Evolutionary conservation across 2,113 vertebrate species (phyloP).

Genomic region (Esox niger): DNA sequence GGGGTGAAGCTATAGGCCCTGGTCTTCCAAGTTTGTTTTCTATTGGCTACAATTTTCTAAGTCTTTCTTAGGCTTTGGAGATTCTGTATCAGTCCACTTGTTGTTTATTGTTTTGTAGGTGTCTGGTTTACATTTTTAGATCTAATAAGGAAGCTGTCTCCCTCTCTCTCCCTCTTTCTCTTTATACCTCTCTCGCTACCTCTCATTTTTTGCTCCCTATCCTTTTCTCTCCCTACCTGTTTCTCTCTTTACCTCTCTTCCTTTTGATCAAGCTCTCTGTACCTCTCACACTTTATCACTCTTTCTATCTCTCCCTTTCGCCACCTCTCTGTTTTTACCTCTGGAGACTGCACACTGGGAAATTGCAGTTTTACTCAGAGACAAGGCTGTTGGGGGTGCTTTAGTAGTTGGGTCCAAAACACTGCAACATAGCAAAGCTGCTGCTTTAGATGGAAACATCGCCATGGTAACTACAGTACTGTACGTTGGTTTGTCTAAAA

Average conservation of each 20-base stretch:
- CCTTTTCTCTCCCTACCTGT: neutral
- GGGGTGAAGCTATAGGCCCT: too few relatives aligned
- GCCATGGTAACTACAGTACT: slow-evolving; percentile 2
- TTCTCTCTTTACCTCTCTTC: neutral
- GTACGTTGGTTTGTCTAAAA: neutral
- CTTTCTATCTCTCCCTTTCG: neutral
- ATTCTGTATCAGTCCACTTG: too few relatives aligned
- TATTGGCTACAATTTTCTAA: too few relatives aligned
- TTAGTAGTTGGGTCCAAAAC: neutral
- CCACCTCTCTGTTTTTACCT: neutral
- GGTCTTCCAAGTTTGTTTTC: too few relatives aligned
- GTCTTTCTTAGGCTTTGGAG: too few relatives aligned
- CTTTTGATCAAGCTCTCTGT: neutral
- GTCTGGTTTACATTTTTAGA: too few relatives aligned
- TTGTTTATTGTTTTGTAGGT: too few relatives aligned
- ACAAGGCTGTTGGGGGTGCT: neutral
- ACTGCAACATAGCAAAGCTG: neutral
- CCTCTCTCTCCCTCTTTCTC: too few relatives aligned
- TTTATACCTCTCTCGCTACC: too few relatives aligned
- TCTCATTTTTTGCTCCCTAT: neutral
- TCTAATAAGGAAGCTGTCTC: too few relatives aligned
- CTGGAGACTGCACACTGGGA: neutral
- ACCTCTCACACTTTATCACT: neutral
- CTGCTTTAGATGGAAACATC: neutral
- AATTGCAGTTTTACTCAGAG: neutral